Conservation (phyloP, 1,140 invertebrate species). For the Calliopsis andreniformis region DNA sequence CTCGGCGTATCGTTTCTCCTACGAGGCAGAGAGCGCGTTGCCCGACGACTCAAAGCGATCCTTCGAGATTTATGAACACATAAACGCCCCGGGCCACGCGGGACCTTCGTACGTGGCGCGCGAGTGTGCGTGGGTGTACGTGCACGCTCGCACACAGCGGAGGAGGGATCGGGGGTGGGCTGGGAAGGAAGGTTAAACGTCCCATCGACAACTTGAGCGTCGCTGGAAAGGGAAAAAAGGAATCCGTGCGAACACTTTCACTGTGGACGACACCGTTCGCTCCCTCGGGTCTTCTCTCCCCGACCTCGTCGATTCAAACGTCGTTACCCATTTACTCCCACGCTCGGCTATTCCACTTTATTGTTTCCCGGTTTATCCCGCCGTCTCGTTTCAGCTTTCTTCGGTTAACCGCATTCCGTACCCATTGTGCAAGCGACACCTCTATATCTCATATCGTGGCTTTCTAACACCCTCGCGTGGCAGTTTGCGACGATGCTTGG, state of each 20-base stretch:
- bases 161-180: neutral
- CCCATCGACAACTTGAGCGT: conserved; percentile 49
- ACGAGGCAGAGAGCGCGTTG: conserved; percentile 43
- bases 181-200: conserved; percentile 66
- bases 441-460: conserved; percentile 33
- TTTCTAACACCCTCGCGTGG: conserved; percentile 9
- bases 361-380: conserved; percentile 58
- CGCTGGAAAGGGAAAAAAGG: conserved; percentile 26
- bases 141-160: neutral
- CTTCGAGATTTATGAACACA: conserved; percentile 74
- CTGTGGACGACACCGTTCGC: conserved; percentile 28
- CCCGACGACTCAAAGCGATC: conserved; percentile 65
- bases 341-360: conserved; percentile 52
- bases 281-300: conserved; percentile 50
- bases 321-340: conserved; percentile 56
- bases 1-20: conserved; percentile 56
- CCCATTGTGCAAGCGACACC: conserved; percentile 38
- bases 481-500: no score
- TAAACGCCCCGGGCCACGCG: conserved; percentile 66
- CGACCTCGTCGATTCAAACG: conserved; percentile 55
- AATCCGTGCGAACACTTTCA: conserved; percentile 42
- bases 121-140: conserved; percentile 14
- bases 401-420: conserved; percentile 56
- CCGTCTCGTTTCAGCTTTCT: conserved; percentile 56
- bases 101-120: conserved; percentile 6